Evolutionary conservation across 1,140 invertebrate species (phyloP).

Genomic region (Pseudomyrmex concolor): DNA sequence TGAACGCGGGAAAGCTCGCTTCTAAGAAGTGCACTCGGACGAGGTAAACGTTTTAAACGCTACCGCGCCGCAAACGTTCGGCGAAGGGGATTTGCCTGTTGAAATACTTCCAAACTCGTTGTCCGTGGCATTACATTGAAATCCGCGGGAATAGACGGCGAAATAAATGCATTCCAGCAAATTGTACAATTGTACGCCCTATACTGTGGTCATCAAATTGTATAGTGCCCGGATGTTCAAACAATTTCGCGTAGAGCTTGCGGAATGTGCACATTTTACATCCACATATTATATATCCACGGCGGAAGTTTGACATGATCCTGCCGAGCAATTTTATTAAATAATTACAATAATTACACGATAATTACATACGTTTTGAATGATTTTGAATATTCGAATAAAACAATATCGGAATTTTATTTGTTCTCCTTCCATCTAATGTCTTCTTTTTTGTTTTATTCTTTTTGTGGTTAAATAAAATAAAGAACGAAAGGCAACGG

Average conservation of each 20-base stretch:
- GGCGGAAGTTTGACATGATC: neutral
- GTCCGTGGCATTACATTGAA: conserved; percentile 16
- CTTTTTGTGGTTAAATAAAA: neutral
- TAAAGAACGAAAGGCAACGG: conserved; percentile 6
- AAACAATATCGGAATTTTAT: too few species aligned
- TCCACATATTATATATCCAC: neutral
- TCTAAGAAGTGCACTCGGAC: conserved; percentile 16
- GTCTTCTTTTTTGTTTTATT: neutral
- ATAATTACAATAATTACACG: neutral
- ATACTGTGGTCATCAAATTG: neutral
- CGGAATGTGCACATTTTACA: neutral
- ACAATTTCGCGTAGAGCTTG: neutral
- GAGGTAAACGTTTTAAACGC: conserved; percentile 34
- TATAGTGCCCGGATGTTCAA: neutral
- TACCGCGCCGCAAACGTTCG: neutral
- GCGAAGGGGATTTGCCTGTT: conserved; percentile 9
- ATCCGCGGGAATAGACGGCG: conserved; percentile 23
- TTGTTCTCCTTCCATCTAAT: too few species aligned
- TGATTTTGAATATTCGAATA: neutral
- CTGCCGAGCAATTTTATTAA: neutral
- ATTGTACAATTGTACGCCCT: conserved; percentile 30
- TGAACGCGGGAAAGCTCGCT: neutral
- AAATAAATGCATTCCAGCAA: conserved; percentile 41
- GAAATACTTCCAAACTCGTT: conserved; percentile 39
- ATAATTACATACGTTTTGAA: neutral